These are phyloP conservation scores for Glyptemys insculpta DNA, from an alignment of 2,797 vertebrate species.

Conservation along the genomic window DNA sequence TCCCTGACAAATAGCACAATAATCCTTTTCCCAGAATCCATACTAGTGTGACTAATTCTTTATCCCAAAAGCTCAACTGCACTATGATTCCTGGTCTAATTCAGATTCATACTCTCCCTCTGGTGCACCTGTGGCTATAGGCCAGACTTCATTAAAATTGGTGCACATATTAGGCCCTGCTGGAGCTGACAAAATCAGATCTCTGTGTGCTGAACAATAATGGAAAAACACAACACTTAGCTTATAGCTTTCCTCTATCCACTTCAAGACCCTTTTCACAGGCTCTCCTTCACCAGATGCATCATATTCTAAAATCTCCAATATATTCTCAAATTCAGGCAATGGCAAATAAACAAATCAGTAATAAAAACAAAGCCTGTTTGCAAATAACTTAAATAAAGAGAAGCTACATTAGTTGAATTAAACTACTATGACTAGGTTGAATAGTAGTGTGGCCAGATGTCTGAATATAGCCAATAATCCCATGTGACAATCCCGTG, in stretches of 20 bases:
- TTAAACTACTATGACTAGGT: neutral
- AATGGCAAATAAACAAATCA: neutral
- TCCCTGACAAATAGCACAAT: conserved; percentile 11
- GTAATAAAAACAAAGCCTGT: neutral
- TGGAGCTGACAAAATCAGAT: too few relatives aligned
- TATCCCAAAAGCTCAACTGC: neutral
- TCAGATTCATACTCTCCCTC: neutral
- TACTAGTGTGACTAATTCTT: neutral
- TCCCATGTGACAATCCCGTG: neutral
- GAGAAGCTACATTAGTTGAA: neutral
- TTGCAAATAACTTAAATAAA: neutral
- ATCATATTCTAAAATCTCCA: neutral
- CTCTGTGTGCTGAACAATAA: neutral
- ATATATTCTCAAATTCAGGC: neutral
- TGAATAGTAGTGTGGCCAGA: too few relatives aligned
- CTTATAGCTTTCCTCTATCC: neutral
- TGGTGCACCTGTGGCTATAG: rapidly evolving
- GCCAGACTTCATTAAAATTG: neutral
- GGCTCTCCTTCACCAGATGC: neutral
- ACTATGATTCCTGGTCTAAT: neutral
- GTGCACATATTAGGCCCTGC: neutral
- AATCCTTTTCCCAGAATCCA: neutral
- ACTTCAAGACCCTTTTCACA: neutral
- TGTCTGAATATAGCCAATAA: neutral
- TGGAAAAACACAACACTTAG: neutral